phyloP scores from a whole-genome alignment of 2,888 invertebrate genomes.

The Formica aserva region DNA sequence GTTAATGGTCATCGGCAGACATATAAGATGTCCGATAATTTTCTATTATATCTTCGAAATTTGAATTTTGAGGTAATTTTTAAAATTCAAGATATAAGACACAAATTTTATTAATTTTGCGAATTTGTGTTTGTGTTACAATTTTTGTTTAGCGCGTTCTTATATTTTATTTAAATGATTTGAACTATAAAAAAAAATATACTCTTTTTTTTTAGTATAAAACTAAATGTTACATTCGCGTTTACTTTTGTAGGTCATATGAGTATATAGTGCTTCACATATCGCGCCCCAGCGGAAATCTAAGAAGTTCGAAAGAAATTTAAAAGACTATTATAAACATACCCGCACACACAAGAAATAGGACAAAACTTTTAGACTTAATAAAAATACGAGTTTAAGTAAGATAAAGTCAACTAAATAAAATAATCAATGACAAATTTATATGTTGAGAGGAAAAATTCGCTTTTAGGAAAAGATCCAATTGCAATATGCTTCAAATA shows the following conservation, averaged over 20 bases:
- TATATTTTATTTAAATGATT: background rate
- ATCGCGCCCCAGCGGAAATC: slow-evolving; percentile 25
- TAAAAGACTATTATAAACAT: slow-evolving; percentile 15
- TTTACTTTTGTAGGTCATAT: background rate
- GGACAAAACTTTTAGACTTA: background rate
- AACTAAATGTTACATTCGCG: background rate
- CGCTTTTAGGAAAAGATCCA: background rate
- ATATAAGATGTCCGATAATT: background rate
- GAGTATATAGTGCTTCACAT: background rate
- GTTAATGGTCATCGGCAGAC: slow-evolving; percentile 21
- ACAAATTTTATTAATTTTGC: background rate
- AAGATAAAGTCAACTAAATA: background rate
- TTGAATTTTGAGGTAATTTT: background rate
- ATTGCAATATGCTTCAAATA: background rate
- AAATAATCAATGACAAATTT: background rate
- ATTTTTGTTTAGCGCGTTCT: background rate
- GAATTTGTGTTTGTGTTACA: background rate
- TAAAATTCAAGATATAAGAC: background rate
- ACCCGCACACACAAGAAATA: background rate
- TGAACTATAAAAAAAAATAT: background rate
- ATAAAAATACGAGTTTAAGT: background rate
- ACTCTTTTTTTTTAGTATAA: background rate
- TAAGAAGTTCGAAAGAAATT: slow-evolving; percentile 31
- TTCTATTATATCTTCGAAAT: background rate
- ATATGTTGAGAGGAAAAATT: background rate